Conservation (phyloP, 2,888 invertebrate genomes). For the Lamproptera curius region DNA sequence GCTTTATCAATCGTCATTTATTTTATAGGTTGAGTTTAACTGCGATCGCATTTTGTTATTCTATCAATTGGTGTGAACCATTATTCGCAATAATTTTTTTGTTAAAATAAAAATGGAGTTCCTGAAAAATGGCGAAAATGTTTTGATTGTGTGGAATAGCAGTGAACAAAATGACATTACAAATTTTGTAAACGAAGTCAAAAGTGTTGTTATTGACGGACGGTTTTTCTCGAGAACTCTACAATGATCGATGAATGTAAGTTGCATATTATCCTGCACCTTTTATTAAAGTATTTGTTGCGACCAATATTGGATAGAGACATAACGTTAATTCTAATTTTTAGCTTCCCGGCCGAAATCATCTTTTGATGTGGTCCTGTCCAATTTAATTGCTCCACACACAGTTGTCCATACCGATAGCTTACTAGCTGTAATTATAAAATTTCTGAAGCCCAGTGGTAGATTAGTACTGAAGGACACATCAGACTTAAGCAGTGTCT, state of each 20-base stretch:
- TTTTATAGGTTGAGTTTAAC: too few species aligned
- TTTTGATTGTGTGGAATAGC: slow-evolving; percentile 79
- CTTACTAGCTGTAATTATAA: slow-evolving; percentile 76
- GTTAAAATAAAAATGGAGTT: slow-evolving; percentile 42
- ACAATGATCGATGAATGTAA: slow-evolving; percentile 79
- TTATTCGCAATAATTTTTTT: neutral
- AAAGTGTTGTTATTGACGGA: slow-evolving; percentile 57
- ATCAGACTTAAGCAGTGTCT: slow-evolving; percentile 58
- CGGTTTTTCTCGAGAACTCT: slow-evolving; percentile 78
- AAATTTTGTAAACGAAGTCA: slow-evolving; percentile 70
- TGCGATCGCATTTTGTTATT: too few species aligned
- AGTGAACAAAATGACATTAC: slow-evolving; percentile 66
- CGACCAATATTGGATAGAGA: too few species aligned
- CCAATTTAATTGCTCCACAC: slow-evolving; percentile 65
- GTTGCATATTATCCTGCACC: too few species aligned
- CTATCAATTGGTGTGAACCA: neutral
- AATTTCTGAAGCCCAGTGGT: slow-evolving; percentile 81
- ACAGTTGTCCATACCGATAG: slow-evolving; percentile 57
- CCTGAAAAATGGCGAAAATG: slow-evolving; percentile 57
- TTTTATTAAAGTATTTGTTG: too few species aligned
- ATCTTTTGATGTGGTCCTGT: slow-evolving; percentile 79
- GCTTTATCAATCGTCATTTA: too few species aligned
- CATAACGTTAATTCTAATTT: too few species aligned
- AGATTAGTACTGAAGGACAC: slow-evolving; percentile 73
- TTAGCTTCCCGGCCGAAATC: slow-evolving; percentile 78